These are phyloP conservation scores for Lagopus muta DNA, from an alignment of 2,113 vertebrate genomes.

Conservation along the genomic window DNA sequence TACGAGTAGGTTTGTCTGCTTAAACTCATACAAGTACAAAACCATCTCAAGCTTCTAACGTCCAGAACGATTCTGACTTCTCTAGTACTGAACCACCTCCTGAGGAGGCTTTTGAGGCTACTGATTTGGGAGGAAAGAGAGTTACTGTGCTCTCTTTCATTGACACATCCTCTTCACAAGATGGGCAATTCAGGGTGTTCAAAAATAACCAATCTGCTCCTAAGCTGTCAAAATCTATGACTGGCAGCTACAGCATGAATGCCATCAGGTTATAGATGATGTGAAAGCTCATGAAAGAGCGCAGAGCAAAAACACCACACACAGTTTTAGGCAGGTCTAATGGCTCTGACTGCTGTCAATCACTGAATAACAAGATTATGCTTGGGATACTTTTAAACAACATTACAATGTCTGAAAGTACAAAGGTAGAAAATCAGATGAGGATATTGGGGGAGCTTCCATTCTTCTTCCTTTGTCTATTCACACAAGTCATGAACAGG, in stretches of 20 bases:
- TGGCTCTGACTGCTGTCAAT: background rate
- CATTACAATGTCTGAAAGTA: background rate
- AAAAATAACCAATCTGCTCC: background rate
- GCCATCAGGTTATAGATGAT: background rate
- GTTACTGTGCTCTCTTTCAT: background rate
- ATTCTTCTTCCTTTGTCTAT: background rate
- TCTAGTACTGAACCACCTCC: background rate
- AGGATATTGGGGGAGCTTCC: background rate
- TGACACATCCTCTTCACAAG: background rate
- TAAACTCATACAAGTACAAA: background rate
- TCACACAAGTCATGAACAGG: background rate
- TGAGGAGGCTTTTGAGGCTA: background rate
- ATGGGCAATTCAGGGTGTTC: background rate
- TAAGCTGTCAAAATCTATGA: background rate
- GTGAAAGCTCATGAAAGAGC: background rate
- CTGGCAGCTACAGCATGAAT: background rate
- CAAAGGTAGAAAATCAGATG: background rate
- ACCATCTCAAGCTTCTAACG: background rate
- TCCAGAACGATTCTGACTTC: background rate
- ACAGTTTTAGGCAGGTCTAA: background rate
- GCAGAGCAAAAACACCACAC: background rate
- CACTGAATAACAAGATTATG: background rate
- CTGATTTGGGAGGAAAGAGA: background rate
- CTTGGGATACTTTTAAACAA: background rate
- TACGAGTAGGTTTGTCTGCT: background rate